Conservation (phyloP, 1,140 invertebrate species). For the Macrobrachium rosenbergii region DNA sequence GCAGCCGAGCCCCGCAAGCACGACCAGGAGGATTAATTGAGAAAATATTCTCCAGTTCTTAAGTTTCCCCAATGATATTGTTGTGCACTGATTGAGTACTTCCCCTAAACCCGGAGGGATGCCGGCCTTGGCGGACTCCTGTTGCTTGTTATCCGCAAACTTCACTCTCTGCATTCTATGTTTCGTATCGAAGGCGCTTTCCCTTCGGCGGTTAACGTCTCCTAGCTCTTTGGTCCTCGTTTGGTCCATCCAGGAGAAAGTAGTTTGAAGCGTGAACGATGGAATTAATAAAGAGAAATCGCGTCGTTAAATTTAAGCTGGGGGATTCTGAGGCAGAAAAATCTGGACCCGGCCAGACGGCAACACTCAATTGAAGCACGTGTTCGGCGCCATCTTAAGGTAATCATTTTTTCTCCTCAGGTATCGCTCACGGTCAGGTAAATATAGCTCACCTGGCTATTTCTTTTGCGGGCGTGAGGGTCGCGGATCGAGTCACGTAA, state of each 20-base stretch:
- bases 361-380: conserved; percentile 47
- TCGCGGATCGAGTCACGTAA: no score
- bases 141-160: not conserved
- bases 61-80: no score
- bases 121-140: not conserved
- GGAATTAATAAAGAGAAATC: not conserved
- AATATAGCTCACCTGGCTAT: conserved; percentile 31
- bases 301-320: not conserved
- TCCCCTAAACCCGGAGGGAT: not conserved
- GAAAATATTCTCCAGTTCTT: no score
- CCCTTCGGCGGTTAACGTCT: no score
- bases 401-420: conserved; percentile 25
- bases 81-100: no score
- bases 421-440: not conserved
- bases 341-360: conserved; percentile 9
- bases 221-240: no score
- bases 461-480: no score
- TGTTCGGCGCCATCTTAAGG: conserved; percentile 56
- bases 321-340: not conserved
- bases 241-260: no score
- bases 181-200: not conserved
- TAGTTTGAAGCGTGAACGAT: no score
- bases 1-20: no score
- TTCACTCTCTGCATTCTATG: not conserved
- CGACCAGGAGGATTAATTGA: no score